These are phyloP conservation scores for Vannuccia rotundouncinata DNA, from an alignment of 2,888 invertebrate genomes.

Conservation along the genomic window DNA sequence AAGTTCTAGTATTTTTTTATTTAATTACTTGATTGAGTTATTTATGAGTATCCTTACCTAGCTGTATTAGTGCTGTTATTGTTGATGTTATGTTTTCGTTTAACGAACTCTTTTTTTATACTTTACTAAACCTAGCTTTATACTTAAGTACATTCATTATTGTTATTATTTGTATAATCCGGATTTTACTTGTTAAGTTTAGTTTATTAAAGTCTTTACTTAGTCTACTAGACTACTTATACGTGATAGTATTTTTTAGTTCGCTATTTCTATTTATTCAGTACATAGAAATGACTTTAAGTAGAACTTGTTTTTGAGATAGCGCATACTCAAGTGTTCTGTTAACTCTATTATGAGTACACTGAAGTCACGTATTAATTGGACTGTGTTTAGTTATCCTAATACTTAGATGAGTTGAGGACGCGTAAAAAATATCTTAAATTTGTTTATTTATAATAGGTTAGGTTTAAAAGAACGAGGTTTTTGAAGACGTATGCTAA, in stretches of 20 bases:
- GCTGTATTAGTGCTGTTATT: background rate
- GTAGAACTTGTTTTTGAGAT: background rate
- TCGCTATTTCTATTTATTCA: background rate
- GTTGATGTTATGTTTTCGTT: background rate
- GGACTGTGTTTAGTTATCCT: background rate
- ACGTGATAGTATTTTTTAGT: background rate
- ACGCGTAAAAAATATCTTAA: background rate
- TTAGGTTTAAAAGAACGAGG: background rate
- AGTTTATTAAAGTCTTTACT: background rate
- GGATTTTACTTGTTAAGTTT: background rate
- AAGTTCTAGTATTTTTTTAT: background rate
- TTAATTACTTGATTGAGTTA: background rate
- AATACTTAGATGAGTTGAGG: background rate
- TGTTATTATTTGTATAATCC: background rate
- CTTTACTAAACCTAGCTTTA: background rate
- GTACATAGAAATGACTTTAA: background rate
- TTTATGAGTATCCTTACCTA: background rate
- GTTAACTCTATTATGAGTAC: background rate
- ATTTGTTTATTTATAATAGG: background rate
- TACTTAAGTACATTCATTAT: background rate
- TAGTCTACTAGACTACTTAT: background rate
- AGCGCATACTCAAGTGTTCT: background rate
- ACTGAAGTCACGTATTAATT: background rate
- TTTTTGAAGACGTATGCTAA: background rate
- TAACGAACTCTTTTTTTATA: background rate